A percentile compares a stretch with the other conserved stretches of the same genome.
Evolutionary conservation across 2,113 vertebrate species (phyloP).

Genomic region (Cranoglanis bouderius): DNA sequence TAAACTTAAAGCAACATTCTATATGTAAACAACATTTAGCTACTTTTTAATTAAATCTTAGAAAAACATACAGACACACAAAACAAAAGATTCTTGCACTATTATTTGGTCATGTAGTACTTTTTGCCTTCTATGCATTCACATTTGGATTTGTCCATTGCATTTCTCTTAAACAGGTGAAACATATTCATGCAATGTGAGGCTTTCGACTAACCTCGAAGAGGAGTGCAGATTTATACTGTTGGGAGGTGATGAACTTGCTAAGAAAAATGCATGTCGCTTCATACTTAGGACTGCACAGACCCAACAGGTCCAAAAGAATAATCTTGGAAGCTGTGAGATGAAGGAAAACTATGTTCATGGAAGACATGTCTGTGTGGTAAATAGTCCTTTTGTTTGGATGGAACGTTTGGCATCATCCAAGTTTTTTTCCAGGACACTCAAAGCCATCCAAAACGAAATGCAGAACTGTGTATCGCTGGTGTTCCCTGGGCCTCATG

Average conservation of each 20-base stretch:
- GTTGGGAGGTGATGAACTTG: not conserved
- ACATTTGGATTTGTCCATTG: not conserved
- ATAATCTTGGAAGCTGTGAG: not conserved
- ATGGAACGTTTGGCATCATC: not conserved
- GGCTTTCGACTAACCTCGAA: not conserved
- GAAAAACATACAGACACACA: too few relatives aligned
- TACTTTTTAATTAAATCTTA: not conserved
- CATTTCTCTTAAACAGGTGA: not conserved
- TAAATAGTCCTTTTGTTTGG: not conserved
- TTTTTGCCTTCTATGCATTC: not conserved
- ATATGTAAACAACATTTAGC: too few relatives aligned
- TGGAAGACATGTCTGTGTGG: constrained; percentile 4
- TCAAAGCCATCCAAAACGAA: not conserved
- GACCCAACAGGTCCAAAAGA: too few relatives aligned
- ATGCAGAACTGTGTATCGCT: not conserved
- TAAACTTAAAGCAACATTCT: not conserved
- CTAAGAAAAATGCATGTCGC: not conserved
- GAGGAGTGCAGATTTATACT: constrained; percentile 1
- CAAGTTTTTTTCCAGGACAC: not conserved
- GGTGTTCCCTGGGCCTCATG: constrained; percentile 30
- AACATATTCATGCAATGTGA: not conserved
- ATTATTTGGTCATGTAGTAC: too few relatives aligned
- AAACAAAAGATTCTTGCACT: too few relatives aligned
- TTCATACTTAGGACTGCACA: not conserved
- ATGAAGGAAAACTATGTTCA: not conserved